phyloP scores from a whole-genome alignment of 2,113 vertebrate genomes.

The Tragulus kanchil region DNA sequence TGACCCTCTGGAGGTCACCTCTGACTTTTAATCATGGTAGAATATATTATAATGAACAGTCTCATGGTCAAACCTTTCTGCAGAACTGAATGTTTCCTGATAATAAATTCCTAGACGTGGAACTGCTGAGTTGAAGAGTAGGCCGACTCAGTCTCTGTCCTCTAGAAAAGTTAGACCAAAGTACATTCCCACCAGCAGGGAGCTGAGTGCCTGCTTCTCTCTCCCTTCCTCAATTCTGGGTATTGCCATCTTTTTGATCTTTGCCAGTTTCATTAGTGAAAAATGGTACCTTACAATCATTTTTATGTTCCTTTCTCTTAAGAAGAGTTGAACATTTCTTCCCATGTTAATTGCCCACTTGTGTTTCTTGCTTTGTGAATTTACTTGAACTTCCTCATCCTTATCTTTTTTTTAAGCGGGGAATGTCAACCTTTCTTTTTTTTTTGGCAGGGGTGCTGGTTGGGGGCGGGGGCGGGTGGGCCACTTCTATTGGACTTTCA shows the following conservation, averaged over 20 bases:
- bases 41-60: not conserved
- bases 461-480: too few species aligned
- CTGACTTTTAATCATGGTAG: not conserved
- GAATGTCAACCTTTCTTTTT: not conserved
- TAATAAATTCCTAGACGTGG: not conserved
- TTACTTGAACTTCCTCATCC: not conserved
- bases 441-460: too few species aligned
- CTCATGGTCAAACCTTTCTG: not conserved
- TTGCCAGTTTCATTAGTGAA: not conserved
- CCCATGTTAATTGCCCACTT: not conserved
- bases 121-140: not conserved
- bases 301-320: constrained; percentile 15
- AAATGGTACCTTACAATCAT: not conserved
- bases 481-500: too few species aligned
- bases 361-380: constrained; percentile 50
- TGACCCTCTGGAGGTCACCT: not conserved
- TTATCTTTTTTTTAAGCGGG: not conserved
- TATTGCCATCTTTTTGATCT: not conserved
- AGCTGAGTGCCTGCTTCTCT: not conserved
- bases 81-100: not conserved
- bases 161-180: not conserved
- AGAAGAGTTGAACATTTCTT: not conserved
- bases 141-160: not conserved
- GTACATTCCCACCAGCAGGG: not conserved
- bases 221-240: not conserved